phyloP scores from a whole-genome alignment of 2,113 vertebrate species.

The Clarias batrachus region DNA sequence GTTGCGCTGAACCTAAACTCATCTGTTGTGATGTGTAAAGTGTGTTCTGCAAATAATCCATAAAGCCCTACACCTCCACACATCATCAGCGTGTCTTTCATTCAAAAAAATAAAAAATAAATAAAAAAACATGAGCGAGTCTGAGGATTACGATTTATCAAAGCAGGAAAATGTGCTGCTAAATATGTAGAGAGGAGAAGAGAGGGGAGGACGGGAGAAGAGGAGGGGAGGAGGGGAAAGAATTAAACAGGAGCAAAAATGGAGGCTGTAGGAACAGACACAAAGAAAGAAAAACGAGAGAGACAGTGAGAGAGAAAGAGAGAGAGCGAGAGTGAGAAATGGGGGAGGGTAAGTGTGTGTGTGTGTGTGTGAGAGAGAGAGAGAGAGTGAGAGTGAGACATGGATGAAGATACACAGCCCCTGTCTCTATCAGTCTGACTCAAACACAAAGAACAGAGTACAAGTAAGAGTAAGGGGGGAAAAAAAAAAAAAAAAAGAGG shows the following conservation, averaged over 20 bases:
- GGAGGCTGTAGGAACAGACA: conserved; percentile 15
- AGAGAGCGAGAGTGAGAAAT: neutral
- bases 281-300: neutral
- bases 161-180: neutral
- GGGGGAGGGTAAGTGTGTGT: neutral
- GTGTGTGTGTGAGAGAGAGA: neutral
- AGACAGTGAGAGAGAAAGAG: neutral
- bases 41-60: neutral
- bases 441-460: neutral
- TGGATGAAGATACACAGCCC: neutral
- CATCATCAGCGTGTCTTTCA: neutral
- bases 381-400: neutral
- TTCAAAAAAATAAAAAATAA: neutral
- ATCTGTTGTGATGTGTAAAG: neutral
- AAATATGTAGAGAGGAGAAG: neutral
- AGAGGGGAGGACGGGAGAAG: neutral
- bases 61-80: neutral
- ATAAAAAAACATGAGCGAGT: neutral
- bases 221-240: neutral
- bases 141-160: neutral
- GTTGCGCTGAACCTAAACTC: neutral
- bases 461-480: neutral
- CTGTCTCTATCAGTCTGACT: neutral
- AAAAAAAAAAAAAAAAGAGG: neutral
- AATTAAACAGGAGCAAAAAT: neutral